Conservation (phyloP, 2,797 vertebrate genomes). For the Tapirus indicus region DNA sequence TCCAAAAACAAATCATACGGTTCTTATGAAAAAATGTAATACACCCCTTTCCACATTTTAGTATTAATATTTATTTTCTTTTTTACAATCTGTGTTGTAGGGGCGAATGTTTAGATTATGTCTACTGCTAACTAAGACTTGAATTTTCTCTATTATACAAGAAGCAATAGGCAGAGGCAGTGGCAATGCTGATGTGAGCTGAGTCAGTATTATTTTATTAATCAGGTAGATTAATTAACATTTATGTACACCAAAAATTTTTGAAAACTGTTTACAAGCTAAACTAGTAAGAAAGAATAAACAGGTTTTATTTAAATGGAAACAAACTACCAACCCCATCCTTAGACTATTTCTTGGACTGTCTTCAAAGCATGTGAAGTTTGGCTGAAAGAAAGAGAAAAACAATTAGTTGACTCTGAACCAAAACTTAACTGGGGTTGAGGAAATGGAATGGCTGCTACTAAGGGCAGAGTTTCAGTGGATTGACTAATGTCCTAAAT, state of each 20-base stretch:
- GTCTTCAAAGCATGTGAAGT: conserved; percentile 1
- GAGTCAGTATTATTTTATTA: neutral
- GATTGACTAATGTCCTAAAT: neutral
- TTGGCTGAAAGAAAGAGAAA: conserved; percentile 45
- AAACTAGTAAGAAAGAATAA: conserved; percentile 11
- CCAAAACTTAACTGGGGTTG: neutral
- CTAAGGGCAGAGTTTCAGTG: neutral
- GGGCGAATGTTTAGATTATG: neutral
- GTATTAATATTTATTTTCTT: conserved; percentile 28
- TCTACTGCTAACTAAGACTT: neutral
- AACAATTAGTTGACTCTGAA: neutral
- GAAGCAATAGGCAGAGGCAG: neutral
- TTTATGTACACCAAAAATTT: neutral
- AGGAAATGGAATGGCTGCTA: neutral
- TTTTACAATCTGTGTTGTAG: neutral
- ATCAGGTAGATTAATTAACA: neutral
- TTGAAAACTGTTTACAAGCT: neutral
- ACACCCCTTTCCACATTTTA: neutral
- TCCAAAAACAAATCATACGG: neutral
- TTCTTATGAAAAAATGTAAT: conserved; percentile 30
- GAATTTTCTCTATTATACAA: neutral
- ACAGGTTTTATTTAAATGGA: conserved; percentile 9
- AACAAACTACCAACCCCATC: neutral
- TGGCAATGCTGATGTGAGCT: neutral
- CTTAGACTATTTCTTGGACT: neutral